phyloP scores from a whole-genome alignment of 2,113 vertebrate species.

The Anolis carolinensis region DNA sequence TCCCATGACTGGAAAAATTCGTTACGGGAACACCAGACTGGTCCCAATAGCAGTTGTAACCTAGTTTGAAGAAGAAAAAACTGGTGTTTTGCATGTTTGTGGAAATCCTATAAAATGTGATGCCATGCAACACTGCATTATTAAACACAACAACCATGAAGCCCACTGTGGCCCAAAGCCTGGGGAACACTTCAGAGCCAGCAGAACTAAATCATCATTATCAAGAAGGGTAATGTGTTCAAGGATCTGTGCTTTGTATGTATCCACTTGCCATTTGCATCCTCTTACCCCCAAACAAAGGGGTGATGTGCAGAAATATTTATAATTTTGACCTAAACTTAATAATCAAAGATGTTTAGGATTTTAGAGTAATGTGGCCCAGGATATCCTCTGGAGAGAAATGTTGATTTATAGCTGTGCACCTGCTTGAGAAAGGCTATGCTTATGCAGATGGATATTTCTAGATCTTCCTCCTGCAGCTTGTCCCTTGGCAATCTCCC shows the following conservation, averaged over 20 bases:
- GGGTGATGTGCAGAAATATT: not conserved
- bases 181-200: not conserved
- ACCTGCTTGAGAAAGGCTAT: slow-evolving; percentile 20
- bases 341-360: not conserved
- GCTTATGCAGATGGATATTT: slow-evolving; percentile 27
- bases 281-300: not conserved
- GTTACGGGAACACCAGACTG: not conserved
- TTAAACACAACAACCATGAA: not conserved
- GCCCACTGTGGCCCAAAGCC: not conserved
- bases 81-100: not conserved
- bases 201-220: too few species aligned
- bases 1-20: not conserved
- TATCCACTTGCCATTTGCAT: not conserved
- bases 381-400: not conserved
- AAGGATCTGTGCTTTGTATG: not conserved
- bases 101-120: not conserved
- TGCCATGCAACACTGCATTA: too few species aligned
- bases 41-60: not conserved
- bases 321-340: not conserved
- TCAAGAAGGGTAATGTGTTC: not conserved
- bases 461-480: slow-evolving; percentile 19
- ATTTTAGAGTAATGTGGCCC: not conserved
- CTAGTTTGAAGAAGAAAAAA: not conserved
- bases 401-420: slow-evolving; percentile 31
- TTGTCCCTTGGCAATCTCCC: not conserved